These are phyloP conservation scores for Turritopsis rubra DNA, from an alignment of 30 jellyfish, hydroid and myxozoan genomes.

Conservation along the genomic window DNA sequence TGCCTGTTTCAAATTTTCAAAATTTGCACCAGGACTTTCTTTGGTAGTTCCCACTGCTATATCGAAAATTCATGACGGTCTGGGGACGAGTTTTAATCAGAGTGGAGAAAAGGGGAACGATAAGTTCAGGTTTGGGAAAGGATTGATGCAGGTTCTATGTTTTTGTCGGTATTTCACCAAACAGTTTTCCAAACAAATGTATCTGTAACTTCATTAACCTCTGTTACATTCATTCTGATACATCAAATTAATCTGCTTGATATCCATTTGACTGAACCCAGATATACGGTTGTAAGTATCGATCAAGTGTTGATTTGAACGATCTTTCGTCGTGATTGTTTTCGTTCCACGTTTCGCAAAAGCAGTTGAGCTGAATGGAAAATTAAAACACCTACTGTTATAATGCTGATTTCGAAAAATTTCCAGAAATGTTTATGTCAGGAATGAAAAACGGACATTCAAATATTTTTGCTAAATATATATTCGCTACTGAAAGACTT, in stretches of 20 bases:
- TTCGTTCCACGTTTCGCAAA: slow-evolving; percentile 13
- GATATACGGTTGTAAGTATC: slow-evolving; percentile 24
- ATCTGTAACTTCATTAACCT: background rate
- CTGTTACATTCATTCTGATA: background rate
- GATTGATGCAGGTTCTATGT: too few relatives aligned
- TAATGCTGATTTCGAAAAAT: too few relatives aligned
- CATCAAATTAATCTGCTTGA: slow-evolving; percentile 19
- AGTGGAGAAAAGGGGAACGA: background rate
- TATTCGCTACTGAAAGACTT: background rate
- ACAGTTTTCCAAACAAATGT: background rate
- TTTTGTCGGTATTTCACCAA: background rate
- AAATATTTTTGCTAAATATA: too few relatives aligned
- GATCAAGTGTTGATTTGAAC: slow-evolving; percentile 11
- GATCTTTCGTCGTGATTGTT: slow-evolving; percentile 31
- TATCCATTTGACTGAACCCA: slow-evolving; percentile 31
- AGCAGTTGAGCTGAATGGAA: slow-evolving; percentile 21
- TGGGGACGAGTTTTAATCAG: too few relatives aligned
- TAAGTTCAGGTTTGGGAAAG: background rate
- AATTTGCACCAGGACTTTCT: too few relatives aligned
- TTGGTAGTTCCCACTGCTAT: too few relatives aligned
- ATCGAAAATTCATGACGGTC: too few relatives aligned
- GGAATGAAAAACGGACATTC: too few relatives aligned
- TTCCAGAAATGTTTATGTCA: too few relatives aligned
- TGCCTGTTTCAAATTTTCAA: too few relatives aligned
- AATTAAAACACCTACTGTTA: too few relatives aligned